phyloP scores from a whole-genome alignment of 2,888 invertebrate species.

The Pyrgus malvae region DNA sequence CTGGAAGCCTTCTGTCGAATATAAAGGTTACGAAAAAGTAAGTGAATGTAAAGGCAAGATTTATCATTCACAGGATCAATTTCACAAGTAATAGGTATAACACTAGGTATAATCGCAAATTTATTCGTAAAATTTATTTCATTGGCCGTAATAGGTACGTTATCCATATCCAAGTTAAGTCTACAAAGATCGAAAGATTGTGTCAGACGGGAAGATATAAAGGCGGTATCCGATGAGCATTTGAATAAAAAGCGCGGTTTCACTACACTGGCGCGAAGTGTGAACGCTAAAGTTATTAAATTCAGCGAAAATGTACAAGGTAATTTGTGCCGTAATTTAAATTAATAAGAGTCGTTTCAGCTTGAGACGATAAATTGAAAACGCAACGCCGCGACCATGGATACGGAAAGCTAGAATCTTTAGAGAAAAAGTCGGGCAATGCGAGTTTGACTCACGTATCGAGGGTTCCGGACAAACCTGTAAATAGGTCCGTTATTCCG shows the following conservation, averaged over 20 bases:
- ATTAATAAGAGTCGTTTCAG: constrained; percentile 6
- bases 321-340: constrained; percentile 20
- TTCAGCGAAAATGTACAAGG: constrained; percentile 1
- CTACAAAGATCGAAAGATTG: constrained; percentile 28
- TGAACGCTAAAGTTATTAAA: constrained; percentile 11
- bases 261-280: constrained; percentile 10
- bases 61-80: too few relatives aligned
- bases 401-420: constrained; percentile 20
- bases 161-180: constrained; percentile 6
- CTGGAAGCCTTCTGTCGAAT: too few relatives aligned
- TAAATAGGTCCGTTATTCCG: too few relatives aligned
- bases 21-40: too few relatives aligned
- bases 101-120: neutral
- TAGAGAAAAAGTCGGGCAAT: too few relatives aligned
- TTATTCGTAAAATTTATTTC: constrained; percentile 4
- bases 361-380: constrained; percentile 6
- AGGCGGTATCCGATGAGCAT: constrained; percentile 32
- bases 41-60: too few relatives aligned
- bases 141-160: constrained; percentile 1
- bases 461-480: too few relatives aligned
- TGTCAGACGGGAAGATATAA: constrained; percentile 31
- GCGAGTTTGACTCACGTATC: too few relatives aligned
- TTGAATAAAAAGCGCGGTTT: constrained; percentile 35
- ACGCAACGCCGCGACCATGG: constrained; percentile 1
- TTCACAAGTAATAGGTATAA: neutral